Evolutionary conservation across 2,797 vertebrate genomes (phyloP).

Genomic region (Acestrorhynchus altus): DNA sequence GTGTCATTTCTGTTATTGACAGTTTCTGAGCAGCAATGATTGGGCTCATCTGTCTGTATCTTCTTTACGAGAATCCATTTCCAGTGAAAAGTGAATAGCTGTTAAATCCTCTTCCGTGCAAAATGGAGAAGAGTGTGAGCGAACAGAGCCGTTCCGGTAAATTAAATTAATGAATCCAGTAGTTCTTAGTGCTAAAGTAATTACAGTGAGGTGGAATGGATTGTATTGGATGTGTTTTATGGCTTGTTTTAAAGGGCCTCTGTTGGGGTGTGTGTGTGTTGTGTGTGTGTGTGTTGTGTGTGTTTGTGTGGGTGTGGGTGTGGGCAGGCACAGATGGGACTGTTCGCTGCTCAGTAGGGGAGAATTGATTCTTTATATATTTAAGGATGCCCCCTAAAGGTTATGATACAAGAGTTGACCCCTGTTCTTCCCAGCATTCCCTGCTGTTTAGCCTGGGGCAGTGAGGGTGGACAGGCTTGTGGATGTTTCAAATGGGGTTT

Average conservation of each 20-base stretch:
- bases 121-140: background rate
- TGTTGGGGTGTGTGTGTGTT: conserved; percentile 28
- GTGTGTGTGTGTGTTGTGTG: no score
- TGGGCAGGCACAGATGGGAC: conserved; percentile 42
- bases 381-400: conserved; percentile 32
- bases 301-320: conserved; percentile 5
- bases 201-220: conserved; percentile 41
- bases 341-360: conserved; percentile 19
- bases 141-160: background rate
- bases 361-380: conserved; percentile 33
- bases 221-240: conserved; percentile 49
- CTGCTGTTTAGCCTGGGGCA: conserved; percentile 16
- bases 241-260: conserved; percentile 27
- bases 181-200: conserved; percentile 45
- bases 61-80: background rate
- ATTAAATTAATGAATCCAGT: conserved; percentile 45
- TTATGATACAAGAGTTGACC: conserved; percentile 37
- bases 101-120: conserved; percentile 5
- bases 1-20: background rate
- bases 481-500: conserved; percentile 62
- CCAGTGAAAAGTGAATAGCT: background rate
- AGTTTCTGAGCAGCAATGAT: background rate
- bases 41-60: background rate
- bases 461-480: conserved; percentile 9
- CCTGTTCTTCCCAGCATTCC: conserved; percentile 29